phyloP scores from a whole-genome alignment of 2,113 vertebrate species.

The Balaeniceps rex region DNA sequence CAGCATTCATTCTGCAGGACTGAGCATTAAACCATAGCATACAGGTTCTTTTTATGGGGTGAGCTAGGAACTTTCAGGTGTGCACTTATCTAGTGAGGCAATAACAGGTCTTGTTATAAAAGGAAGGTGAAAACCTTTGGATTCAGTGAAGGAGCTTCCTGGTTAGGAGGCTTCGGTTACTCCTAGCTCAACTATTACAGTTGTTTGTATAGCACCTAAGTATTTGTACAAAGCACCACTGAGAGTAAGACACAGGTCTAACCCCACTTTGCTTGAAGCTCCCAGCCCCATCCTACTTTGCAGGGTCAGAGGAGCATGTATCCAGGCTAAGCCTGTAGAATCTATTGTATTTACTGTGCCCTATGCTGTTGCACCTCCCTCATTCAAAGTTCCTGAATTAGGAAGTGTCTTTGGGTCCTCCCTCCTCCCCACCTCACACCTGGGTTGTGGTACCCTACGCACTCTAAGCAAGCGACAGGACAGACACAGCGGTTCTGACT shows the following conservation, averaged over 20 bases:
- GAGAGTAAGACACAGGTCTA: not conserved
- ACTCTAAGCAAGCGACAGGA: not conserved
- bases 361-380: not conserved
- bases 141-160: constrained; percentile 1
- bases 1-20: constrained; percentile 42
- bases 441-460: not conserved
- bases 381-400: not conserved
- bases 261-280: not conserved
- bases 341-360: not conserved
- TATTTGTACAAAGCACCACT: not conserved
- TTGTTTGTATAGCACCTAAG: not conserved
- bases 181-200: not conserved
- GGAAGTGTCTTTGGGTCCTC: not conserved
- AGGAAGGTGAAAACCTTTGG: constrained; percentile 18
- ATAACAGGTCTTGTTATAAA: constrained; percentile 24
- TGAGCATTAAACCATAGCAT: not conserved
- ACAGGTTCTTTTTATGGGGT: constrained; percentile 45
- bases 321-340: not conserved
- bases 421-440: not conserved
- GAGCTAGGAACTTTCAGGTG: constrained; percentile 51
- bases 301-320: not conserved
- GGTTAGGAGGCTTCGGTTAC: not conserved
- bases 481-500: not conserved
- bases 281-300: not conserved
- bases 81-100: constrained; percentile 1